These are phyloP conservation scores for Rotaria macrura DNA, from an alignment of 2,888 invertebrate species.

Conservation along the genomic window DNA sequence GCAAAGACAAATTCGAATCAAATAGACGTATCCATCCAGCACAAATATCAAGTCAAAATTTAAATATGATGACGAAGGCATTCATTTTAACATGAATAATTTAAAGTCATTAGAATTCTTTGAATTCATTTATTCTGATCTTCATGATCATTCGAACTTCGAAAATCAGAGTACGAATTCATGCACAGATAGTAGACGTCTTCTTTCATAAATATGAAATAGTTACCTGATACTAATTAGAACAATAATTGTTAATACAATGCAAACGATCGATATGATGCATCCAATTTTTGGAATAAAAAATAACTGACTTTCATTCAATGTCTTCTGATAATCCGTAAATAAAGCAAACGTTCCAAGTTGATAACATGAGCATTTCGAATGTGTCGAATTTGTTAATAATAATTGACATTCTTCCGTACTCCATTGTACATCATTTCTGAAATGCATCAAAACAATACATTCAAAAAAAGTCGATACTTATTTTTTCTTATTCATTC, in stretches of 20 bases:
- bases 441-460: not conserved
- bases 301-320: not conserved
- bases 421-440: not conserved
- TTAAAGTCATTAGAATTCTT: too few species aligned
- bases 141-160: too few species aligned
- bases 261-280: not conserved
- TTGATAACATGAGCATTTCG: constrained; percentile 29
- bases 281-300: not conserved
- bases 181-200: too few species aligned
- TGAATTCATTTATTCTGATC: too few species aligned
- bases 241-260: not conserved
- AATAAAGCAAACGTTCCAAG: constrained; percentile 24
- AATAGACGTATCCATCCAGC: too few species aligned
- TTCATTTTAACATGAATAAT: too few species aligned
- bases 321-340: not conserved
- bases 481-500: too few species aligned
- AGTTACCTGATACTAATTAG: not conserved
- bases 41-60: too few species aligned
- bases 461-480: too few species aligned
- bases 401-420: constrained; percentile 27
- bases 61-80: too few species aligned
- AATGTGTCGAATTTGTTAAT: constrained; percentile 25
- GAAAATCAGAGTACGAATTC: too few species aligned
- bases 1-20: too few species aligned
- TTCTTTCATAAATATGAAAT: not conserved